Evolutionary conservation across 1,140 invertebrate species (phyloP), one percentile per base, ranked within the genome.

Genomic region (Aporrectodea caliginosa): DNA sequence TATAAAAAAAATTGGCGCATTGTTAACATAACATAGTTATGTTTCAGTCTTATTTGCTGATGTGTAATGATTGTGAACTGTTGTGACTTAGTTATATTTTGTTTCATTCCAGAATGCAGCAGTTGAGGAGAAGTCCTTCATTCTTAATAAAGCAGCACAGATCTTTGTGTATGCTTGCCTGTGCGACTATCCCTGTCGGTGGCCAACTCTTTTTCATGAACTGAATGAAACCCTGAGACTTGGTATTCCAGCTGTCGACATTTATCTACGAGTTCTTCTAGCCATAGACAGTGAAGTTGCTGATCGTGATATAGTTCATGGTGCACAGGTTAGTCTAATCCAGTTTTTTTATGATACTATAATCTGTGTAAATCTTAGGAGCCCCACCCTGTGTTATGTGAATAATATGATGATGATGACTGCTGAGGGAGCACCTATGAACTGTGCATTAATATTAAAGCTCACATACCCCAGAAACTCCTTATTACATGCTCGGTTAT

Each of bases 141-240:
- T 90, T 16, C 82, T 84, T 31, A 91, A 91, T 82, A 91, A 91
- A 85, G 86, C 89, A 30, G 90, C 90, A 1, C 90, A 91, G 85
- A 82, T 91, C 35, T 85, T 90, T 77, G 88, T 89, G 1, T 83
- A 90, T 72, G 87, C 89, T 0, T 91, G 91, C 84, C 83, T 91
- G 1, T 83, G 86, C 30, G 91, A 91, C 82, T 91, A 89, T 84
- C 90, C 90, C 1, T 75, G 83, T 27, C 83, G 88, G 35, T 91
- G 91, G 91, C 88, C 88, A 14, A 84, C 84, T 0, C 91, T 91
- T 85, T 91, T 91, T 82, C 83, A 84, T 27, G 90, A 91, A 83
- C 80, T 91, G 16, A 84, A 91, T 22, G 79, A 83, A 12, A 86
- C 87, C 2, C 82, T 90, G 30, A 81, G 79, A 16, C 81, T 83